Evolutionary conservation across 2,888 invertebrate species (phyloP), one percentile per base, ranked within the genome.

Genomic region (Tuta absoluta): DNA sequence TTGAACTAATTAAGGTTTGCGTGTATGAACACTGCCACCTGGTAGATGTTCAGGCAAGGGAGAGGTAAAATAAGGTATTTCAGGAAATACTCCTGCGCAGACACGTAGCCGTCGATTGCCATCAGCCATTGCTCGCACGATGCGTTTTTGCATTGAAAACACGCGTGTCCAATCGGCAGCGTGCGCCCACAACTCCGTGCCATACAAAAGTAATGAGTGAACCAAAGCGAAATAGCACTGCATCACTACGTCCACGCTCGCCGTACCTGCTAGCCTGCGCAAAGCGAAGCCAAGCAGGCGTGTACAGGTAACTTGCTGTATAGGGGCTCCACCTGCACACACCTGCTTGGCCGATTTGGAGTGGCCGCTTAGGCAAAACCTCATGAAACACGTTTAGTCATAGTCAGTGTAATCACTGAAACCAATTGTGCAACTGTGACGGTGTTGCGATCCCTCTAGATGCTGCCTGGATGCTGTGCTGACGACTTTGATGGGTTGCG

Each of bases 181-280:
- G n/a, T n/a, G n/a, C n/a, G n/a, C n/a, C n/a, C n/a, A n/a, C n/a
- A n/a, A n/a, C n/a, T n/a, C n/a, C n/a, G n/a, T n/a, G n/a, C n/a
- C n/a, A n/a, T n/a, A n/a, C n/a, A n/a, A n/a, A n/a, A n/a, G n/a
- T n/a, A n/a, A n/a, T n/a, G n/a, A n/a, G 53, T 65, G 65, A 1
- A 67, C 56, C 2, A 62, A 64, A 8, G 64, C 64, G n/a, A 57
- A 65, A 21, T 65, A 67, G 28, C 67, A 62, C 12, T 38, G 14
- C 2, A 12, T 45, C 33, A 67, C 21, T 64, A 65, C 3, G 62
- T 63, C 1, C 62, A 37, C 5, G 62, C 62, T 4, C 63, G 33
- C 12, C 45, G 33, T 37, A n/a, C 4, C 23, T 24, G 28, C 65
- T 65, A 19, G 62, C 3, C 17, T 19, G 49, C 64, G 65, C 11